Evolutionary conservation across 2,888 invertebrate genomes (phyloP).

Genomic region (Desoria tigrina): DNA sequence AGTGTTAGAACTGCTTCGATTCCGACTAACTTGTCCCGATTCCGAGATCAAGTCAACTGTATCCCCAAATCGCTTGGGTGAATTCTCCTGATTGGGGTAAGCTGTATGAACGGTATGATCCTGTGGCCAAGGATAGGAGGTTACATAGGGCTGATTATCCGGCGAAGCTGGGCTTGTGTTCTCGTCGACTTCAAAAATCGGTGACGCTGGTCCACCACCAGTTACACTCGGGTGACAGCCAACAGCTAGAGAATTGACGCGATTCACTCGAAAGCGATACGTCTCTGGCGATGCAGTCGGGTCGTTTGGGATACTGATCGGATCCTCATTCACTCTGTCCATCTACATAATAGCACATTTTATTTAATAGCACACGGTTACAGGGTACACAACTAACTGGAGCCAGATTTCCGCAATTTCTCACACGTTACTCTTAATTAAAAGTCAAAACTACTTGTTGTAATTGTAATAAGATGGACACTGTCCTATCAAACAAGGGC

Average conservation of each 20-base stretch:
- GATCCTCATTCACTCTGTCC: neutral
- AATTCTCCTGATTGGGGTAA: slow-evolving; percentile 10
- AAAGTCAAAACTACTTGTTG: neutral
- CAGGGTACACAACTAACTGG: neutral
- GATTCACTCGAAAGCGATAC: slow-evolving; percentile 49
- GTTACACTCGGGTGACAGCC: slow-evolving; percentile 38
- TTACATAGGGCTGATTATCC: slow-evolving; percentile 23
- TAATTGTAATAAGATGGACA: neutral
- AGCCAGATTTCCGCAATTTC: too few species aligned
- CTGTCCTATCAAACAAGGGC: neutral
- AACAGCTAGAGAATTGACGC: slow-evolving; percentile 47
- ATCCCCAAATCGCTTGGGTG: slow-evolving; percentile 11
- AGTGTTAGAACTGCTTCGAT: neutral
- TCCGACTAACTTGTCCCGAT: neutral
- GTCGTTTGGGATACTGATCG: neutral
- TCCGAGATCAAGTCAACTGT: slow-evolving; percentile 9
- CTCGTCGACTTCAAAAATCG: slow-evolving; percentile 1
- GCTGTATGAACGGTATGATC: too few species aligned
- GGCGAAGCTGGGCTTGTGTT: neutral
- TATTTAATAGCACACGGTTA: neutral
- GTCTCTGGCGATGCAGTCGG: slow-evolving; percentile 14
- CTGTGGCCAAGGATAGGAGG: slow-evolving; percentile 22
- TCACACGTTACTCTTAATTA: too few species aligned
- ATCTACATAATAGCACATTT: slow-evolving; percentile 10
- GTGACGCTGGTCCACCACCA: neutral